Evolutionary conservation across 2,113 vertebrate genomes (phyloP), one percentile per base, ranked within the genome.

Genomic region (Chitala chitala): DNA sequence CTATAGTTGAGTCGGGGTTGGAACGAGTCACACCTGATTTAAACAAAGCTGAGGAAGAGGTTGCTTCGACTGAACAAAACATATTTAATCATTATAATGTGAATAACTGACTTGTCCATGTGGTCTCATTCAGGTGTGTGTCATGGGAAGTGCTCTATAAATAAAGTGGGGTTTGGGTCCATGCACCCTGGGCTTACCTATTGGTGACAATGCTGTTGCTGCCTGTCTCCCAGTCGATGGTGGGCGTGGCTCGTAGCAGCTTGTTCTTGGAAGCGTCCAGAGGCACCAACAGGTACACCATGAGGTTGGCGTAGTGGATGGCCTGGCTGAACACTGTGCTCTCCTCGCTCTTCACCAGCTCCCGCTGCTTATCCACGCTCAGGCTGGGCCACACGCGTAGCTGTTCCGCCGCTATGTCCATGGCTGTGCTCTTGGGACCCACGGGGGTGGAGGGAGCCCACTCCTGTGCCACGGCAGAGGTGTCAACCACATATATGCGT

Each of bases 251-350:
- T 75, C 94, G 91, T 69, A 99, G 86, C 46, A 99, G 89, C 81
- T 94, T 96, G 87, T 92, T 94, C 90, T 96, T 98, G 85, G 94
- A 96, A n/a, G 94, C 92, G 78, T 99, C 97, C 76, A 99, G 80
- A 0, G 97, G 96, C 9, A 98, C 94, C 0, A 99, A 88, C 76
- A 99, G 83, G 77, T 96, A 98, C n/a, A 98, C 96, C 96, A 99
- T 98, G 80, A 98, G 95, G 84, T 95, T 97, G 79, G 95, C 93
- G 53, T 98, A 98, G 85, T 99, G 97, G 86, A 99, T 98, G 79
- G 97, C 97, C 86, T 98, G 96, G 83, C 96, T 98, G 86, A 99
- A 99, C 78, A 98, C 96, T 0, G 94, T 98, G 81, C 94, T 98
- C 82, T 99, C 97, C 82, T 99, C 97, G 10, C 90, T 96, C 77